A percentile compares a stretch with the other conserved stretches of the same genome.
These are phyloP conservation scores for Todiramphus saurophagus DNA, from an alignment of 2,113 vertebrate genomes.

Conservation along the genomic window DNA sequence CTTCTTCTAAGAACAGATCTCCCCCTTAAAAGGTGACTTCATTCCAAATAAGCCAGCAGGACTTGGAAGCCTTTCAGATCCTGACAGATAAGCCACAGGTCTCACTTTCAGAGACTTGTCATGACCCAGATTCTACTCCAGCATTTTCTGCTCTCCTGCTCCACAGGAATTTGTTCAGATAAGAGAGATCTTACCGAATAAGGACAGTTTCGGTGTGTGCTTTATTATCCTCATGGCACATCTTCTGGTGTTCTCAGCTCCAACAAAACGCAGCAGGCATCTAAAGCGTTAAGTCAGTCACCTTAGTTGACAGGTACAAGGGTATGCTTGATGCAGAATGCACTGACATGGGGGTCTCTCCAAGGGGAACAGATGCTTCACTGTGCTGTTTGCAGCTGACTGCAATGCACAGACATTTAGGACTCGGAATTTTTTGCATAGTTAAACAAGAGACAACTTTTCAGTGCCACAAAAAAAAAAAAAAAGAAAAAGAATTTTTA, in stretches of 20 bases:
- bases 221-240: neutral
- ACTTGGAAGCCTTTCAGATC: neutral
- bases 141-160: neutral
- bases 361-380: neutral
- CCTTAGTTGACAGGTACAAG: neutral
- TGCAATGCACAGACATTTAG: neutral
- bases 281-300: neutral
- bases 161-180: neutral
- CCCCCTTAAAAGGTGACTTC: conserved; percentile 43
- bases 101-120: neutral
- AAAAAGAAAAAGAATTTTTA: fast-evolving
- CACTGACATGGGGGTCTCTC: neutral
- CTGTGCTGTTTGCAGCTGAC: conserved; percentile 19
- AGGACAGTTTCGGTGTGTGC: neutral
- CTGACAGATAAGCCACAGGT: conserved; percentile 14
- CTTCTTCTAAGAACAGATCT: neutral
- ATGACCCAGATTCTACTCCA: conserved; percentile 56
- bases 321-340: neutral
- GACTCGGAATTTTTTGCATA: neutral
- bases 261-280: neutral
- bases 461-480: neutral
- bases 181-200: fast-evolving
- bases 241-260: neutral
- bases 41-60: neutral
- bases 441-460: neutral